phyloP scores from a whole-genome alignment of 2,797 vertebrate species.

The Danio choprae region DNA sequence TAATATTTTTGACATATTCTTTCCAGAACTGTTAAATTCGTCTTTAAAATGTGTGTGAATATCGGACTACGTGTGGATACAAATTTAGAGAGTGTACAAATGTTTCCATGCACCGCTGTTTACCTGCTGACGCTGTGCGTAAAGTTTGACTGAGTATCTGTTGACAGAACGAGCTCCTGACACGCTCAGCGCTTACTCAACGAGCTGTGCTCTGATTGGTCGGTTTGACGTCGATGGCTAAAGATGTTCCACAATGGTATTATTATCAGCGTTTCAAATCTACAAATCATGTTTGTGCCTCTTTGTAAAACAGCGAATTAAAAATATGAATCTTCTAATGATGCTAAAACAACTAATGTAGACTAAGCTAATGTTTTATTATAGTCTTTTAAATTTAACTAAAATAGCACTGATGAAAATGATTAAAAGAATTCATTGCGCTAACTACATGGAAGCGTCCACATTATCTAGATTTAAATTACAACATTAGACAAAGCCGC shows the following conservation, averaged over 20 bases:
- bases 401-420: too few species aligned
- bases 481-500: too few species aligned
- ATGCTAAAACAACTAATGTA: too few species aligned
- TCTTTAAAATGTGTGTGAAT: background rate
- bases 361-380: too few species aligned
- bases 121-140: slow-evolving; percentile 1
- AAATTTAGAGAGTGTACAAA: background rate
- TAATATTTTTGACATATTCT: slow-evolving; percentile 87
- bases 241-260: background rate
- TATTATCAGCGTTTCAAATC: background rate
- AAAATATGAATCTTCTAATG: too few species aligned
- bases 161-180: too few species aligned
- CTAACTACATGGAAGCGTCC: too few species aligned
- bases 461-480: too few species aligned
- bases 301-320: background rate
- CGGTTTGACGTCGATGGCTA: background rate
- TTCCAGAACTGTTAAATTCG: background rate
- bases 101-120: background rate
- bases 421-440: too few species aligned
- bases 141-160: background rate
- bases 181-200: slow-evolving; percentile 16
- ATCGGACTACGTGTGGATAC: background rate
- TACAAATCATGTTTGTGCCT: background rate
- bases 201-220: slow-evolving; percentile 25
- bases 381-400: too few species aligned